Percentiles rank a stretch among this genome's conserved stretches.
phyloP scores from a whole-genome alignment of 2,113 vertebrate genomes.

The Malurus alboscapulatus region DNA sequence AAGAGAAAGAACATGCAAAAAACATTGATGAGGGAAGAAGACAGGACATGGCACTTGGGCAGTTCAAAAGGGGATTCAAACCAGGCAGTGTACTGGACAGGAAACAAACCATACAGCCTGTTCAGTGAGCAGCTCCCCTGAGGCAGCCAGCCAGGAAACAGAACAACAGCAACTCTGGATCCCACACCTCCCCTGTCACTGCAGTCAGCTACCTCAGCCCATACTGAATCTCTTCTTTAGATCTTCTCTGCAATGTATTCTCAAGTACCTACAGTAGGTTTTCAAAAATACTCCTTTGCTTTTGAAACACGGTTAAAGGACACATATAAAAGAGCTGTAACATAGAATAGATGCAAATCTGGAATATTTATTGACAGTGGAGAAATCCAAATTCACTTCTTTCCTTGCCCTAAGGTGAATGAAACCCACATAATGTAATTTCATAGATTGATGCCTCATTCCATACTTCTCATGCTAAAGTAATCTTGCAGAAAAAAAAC shows the following conservation, averaged over 20 bases:
- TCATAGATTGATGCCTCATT: background rate
- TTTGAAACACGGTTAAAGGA: background rate
- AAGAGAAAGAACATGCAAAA: background rate
- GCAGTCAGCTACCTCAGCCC: background rate
- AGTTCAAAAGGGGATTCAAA: background rate
- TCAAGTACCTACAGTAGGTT: background rate
- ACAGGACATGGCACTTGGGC: background rate
- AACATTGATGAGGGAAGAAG: background rate
- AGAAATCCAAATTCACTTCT: background rate
- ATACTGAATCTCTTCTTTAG: background rate
- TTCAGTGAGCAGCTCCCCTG: background rate
- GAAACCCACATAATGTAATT: background rate
- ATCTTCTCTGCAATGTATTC: background rate
- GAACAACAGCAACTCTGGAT: background rate
- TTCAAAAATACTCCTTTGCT: background rate
- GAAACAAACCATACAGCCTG: background rate
- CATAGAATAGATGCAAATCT: background rate
- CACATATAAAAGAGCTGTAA: background rate
- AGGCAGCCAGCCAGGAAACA: background rate
- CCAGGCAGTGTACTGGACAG: background rate
- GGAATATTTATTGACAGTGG: background rate
- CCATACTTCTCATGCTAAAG: background rate
- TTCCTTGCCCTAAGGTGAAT: background rate
- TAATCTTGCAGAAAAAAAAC: background rate
- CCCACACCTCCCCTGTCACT: background rate